These are phyloP conservation scores for Sphyrna mokarran DNA, from an alignment of 2,113 vertebrate species.

Conservation along the genomic window DNA sequence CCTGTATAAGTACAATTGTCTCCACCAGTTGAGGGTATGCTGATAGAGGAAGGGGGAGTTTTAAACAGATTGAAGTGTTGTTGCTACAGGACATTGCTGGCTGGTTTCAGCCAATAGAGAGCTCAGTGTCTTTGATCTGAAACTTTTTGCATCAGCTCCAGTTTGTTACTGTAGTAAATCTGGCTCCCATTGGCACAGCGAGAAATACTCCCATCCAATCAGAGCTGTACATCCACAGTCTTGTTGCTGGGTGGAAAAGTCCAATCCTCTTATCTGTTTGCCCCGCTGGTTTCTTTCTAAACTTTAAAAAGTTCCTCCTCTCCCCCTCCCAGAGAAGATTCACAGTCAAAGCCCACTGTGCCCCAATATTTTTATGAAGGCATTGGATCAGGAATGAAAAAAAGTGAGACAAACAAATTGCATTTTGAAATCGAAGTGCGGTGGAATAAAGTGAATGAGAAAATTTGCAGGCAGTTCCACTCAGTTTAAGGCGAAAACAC, in stretches of 20 bases:
- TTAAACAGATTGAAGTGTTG: background rate
- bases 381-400: background rate
- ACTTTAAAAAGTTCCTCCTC: background rate
- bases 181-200: background rate
- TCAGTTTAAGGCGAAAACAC: conserved; percentile 42
- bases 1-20: too few species aligned
- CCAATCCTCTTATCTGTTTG: too few species aligned
- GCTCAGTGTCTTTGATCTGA: background rate
- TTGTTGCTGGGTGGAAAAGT: background rate
- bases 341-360: background rate
- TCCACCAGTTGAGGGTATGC: too few species aligned
- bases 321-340: too few species aligned
- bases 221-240: background rate
- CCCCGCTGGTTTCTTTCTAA: too few species aligned
- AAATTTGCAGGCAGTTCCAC: too few species aligned
- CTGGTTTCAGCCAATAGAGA: background rate
- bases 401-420: background rate
- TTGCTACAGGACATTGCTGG: background rate
- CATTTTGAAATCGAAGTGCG: background rate
- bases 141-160: background rate
- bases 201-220: background rate
- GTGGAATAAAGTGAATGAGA: too few species aligned
- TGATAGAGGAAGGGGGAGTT: too few species aligned
- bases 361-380: background rate
- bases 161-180: background rate